Evolutionary conservation across 2,888 invertebrate species (phyloP), one percentile per base, ranked within the genome.

Genomic region (Macrophya alboannulata): DNA sequence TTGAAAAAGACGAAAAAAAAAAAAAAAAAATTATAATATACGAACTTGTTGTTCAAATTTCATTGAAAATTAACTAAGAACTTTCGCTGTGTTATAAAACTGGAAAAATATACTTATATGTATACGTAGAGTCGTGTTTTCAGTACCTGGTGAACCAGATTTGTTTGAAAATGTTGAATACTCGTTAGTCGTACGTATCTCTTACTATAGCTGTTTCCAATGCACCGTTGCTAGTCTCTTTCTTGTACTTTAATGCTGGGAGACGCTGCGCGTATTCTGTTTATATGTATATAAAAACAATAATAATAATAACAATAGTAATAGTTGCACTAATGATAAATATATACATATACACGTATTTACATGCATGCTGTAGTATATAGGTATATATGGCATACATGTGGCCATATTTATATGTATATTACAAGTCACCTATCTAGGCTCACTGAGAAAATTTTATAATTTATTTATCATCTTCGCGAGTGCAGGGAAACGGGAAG

Each of bases 151-250:
- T 37, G 17, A 8, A 17, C 15, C 25, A 40, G 25, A 62, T 62
- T 71, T 17, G 37, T 71, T 71, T 71, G 17, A n/a, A 71, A 15
- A 40, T 71, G 17, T 17, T 71, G 2, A 40, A 71, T 71, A 71
- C 40, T 17, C 40, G 17, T 15, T 40, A 37, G 40, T 31, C 21
- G 25, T 9, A 0, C 71, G 17, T 9, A 40, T 40, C 31, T 15
- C 12, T 71, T 37, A 37, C 71, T 71, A n/a, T n/a, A 71, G 37
- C 40, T 5, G 17, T 31, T 71, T 40, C 21, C 71, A 31, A 71
- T 71, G 71, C 71, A 71, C 71, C 71, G 71, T 71, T 71, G 71
- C 71, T 71, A 17, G 71, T 71, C 71, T 40, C 40, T 71, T 71
- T 71, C 40, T 71, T 40, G 17, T n/a, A 17, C 68, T 68, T 10